Conservation (phyloP, 2,797 vertebrate species). For the Xenops minutus region DNA sequence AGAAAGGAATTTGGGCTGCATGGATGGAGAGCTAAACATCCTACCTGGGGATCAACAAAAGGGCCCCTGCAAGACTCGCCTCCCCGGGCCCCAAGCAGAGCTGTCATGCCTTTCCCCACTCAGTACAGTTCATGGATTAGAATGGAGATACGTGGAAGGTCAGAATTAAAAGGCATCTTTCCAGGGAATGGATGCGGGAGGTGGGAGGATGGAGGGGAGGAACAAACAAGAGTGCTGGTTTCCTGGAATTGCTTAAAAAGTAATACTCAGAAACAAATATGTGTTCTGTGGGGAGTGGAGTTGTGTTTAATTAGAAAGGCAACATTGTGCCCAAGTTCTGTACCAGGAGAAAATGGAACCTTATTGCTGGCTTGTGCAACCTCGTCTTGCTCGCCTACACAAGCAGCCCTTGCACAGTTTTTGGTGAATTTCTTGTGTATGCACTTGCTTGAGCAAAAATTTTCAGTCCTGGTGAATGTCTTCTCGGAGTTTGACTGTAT, state of each 20-base stretch:
- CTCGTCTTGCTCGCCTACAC: background rate
- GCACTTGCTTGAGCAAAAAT: background rate
- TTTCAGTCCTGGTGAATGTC: background rate
- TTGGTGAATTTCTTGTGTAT: background rate
- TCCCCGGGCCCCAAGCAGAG: conserved; percentile 21
- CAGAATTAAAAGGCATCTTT: background rate
- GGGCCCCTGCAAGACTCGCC: background rate
- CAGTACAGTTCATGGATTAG: background rate
- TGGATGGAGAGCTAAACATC: conserved; percentile 58
- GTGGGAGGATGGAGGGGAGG: background rate
- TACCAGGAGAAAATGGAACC: background rate
- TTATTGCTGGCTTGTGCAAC: background rate
- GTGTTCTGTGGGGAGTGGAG: background rate
- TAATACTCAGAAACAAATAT: background rate
- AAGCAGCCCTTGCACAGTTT: background rate
- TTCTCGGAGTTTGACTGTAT: background rate
- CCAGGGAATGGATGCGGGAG: background rate
- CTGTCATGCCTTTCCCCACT: background rate
- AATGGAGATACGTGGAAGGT: background rate
- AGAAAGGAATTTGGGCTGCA: conserved; percentile 79
- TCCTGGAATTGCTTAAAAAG: conserved; percentile 21
- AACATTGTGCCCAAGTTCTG: background rate
- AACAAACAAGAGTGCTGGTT: background rate
- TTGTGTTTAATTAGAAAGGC: conserved; percentile 5
- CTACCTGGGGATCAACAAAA: conserved; percentile 69